Percentiles rank a stretch among this genome's conserved stretches.
phyloP scores from a whole-genome alignment of 2,113 vertebrate genomes.

The Neotoma lepida region DNA sequence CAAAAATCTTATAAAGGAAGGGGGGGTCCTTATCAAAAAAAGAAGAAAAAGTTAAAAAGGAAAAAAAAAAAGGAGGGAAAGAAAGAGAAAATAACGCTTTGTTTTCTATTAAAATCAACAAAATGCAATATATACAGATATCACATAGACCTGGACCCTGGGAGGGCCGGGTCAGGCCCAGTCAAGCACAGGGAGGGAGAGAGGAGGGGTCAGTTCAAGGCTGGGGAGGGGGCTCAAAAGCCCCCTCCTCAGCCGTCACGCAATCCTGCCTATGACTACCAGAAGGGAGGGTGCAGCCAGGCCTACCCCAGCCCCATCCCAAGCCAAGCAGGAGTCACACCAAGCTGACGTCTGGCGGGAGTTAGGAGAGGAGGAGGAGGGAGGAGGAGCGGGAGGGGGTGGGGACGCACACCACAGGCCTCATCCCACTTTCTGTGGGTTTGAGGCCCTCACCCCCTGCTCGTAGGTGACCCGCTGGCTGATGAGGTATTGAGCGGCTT shows the following conservation, averaged over 20 bases:
- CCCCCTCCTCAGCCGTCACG: slow-evolving; percentile 58
- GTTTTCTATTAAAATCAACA: slow-evolving; percentile 86
- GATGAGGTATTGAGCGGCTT: slow-evolving; percentile 97
- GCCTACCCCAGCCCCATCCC: slow-evolving; percentile 72
- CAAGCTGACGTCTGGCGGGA: slow-evolving; percentile 70
- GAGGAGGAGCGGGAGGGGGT: not conserved
- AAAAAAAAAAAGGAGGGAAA: slow-evolving; percentile 73
- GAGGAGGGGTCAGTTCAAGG: slow-evolving; percentile 55
- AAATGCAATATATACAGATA: slow-evolving; percentile 84
- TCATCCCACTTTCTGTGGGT: slow-evolving; percentile 96
- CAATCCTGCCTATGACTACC: slow-evolving; percentile 80
- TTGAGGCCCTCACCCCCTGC: slow-evolving; percentile 96
- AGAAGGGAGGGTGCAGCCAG: slow-evolving; percentile 63
- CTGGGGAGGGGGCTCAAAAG: slow-evolving; percentile 65
- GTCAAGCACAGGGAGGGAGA: slow-evolving; percentile 69
- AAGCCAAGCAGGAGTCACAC: slow-evolving; percentile 62
- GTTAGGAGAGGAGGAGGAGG: not conserved
- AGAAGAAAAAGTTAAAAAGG: slow-evolving; percentile 64
- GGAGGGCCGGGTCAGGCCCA: slow-evolving; percentile 69
- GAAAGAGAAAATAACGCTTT: slow-evolving; percentile 84
- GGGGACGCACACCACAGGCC: slow-evolving; percentile 68
- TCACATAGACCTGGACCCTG: slow-evolving; percentile 80
- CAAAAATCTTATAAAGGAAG: slow-evolving; percentile 55
- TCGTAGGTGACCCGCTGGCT: slow-evolving; percentile 97
- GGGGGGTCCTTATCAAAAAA: slow-evolving; percentile 50